Base-by-base conservation (phyloP, 2,888 invertebrate species). In the Ectemnius continuus region DNA sequence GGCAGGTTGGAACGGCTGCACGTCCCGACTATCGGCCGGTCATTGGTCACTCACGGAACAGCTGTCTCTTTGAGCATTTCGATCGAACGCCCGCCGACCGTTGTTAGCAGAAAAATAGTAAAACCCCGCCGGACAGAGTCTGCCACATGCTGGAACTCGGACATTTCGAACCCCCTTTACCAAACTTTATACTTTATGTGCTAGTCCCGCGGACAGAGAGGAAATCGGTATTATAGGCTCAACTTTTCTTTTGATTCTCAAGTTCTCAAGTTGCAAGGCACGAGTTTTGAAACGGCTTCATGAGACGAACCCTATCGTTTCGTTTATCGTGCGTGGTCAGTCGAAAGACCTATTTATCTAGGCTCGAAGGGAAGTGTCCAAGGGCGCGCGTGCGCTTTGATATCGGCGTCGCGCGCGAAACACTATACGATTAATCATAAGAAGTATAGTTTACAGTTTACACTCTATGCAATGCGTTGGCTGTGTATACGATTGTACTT, bases 401-500 rank as follows among this genome's bases (percentile, higher is more conserved):
- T 70, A 57, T 68, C 64, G 57, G n/a, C 73, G 71, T 71, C 68
- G 69, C 67, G 69, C 70, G 62, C 70, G 72, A 75, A 64, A 73
- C 58, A 47, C 63, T 79, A 74, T 65, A 71, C 75, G 78, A 70
- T 78, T 76, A 73, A 78, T 52, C 76, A 73, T 72, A 71, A 70
- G 76, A 62, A 47, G 52, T 52, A 52, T 52, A 36, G 52, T 52
- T 75, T 80, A 70, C 73, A 36, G 36, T 79, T 86, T 86, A 83
- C 83, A 83, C 78, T 84, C 84, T 83, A 84, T 87, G 79, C 80
- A 80, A 85, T 88, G 85, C 81, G 86, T 90, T 91, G 91, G 90
- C 90, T 90, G 88, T 90, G 88, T 90, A 90, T 89, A 90, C 87
- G 89, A 91, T 91, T 91, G 91, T 91, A 91, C 91, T 91, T 87